phyloP scores from a whole-genome alignment of 2,888 invertebrate species.

The Perdita meconis region DNA sequence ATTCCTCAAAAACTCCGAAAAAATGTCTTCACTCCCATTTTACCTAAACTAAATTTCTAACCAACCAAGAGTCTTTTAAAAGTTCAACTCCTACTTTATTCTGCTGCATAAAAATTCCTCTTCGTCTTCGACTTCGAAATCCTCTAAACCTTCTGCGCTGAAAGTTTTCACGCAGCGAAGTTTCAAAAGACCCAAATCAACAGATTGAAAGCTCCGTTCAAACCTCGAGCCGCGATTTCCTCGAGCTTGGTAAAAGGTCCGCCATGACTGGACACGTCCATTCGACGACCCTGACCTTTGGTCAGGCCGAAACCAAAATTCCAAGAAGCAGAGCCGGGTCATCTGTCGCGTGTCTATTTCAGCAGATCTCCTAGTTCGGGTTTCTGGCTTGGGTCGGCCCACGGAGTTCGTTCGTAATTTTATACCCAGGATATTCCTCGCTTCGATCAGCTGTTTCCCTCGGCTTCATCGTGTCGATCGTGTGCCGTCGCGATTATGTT shows the following conservation, averaged over 20 bases:
- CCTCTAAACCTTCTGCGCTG: neutral
- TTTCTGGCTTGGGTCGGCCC: neutral
- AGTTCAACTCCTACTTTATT: too few species aligned
- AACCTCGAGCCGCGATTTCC: conserved; percentile 4
- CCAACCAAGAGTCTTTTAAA: too few species aligned
- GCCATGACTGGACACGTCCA: neutral
- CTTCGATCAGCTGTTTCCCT: conserved; percentile 20
- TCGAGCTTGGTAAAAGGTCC: neutral
- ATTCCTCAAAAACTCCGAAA: too few species aligned
- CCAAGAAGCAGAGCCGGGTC: conserved; percentile 7
- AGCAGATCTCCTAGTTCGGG: neutral
- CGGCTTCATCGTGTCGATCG: neutral
- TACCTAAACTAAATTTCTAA: too few species aligned
- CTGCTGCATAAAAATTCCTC: too few species aligned
- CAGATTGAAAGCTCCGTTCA: neutral
- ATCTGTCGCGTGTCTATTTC: conserved; percentile 15
- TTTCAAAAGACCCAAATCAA: neutral
- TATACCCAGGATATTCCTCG: neutral
- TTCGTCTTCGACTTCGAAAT: too few species aligned
- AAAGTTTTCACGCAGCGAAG: neutral
- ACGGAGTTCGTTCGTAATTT: neutral
- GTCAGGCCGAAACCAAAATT: neutral
- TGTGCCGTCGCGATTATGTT: neutral
- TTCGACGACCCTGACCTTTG: conserved; percentile 29
- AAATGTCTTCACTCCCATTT: too few species aligned